These are phyloP conservation scores for Luehdorfia chinensis DNA, from an alignment of 1,140 invertebrate species.

Conservation along the genomic window DNA sequence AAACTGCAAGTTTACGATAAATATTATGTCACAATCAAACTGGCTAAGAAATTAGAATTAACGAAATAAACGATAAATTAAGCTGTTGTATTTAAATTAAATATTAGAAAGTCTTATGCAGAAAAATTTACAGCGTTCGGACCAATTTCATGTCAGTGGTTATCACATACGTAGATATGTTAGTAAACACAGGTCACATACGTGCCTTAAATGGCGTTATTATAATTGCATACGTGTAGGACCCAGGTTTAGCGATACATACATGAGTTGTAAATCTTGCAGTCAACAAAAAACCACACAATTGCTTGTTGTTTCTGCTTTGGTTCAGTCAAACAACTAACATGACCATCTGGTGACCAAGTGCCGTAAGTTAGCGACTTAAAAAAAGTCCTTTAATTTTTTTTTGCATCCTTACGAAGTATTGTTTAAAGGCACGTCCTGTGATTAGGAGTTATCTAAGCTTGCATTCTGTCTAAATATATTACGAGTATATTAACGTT, in stretches of 20 bases:
- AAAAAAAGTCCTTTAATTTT: constrained; percentile 18
- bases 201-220: too few species aligned
- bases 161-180: too few species aligned
- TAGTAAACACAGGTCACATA: too few species aligned
- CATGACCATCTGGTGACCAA: constrained; percentile 65
- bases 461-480: too few species aligned
- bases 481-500: too few species aligned
- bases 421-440: constrained; percentile 2
- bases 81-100: too few species aligned
- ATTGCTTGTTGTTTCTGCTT: constrained; percentile 27
- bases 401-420: constrained; percentile 1
- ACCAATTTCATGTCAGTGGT: too few species aligned
- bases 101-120: too few species aligned
- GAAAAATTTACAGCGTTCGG: too few species aligned
- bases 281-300: constrained; percentile 28
- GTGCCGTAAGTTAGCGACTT: constrained; percentile 24
- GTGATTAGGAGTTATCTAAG: not conserved
- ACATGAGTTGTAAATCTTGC: too few species aligned
- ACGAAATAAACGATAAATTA: constrained; percentile 30
- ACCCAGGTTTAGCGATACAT: too few species aligned
- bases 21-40: constrained; percentile 1
- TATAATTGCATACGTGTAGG: too few species aligned
- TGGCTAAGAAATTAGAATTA: constrained; percentile 22
- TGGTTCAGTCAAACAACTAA: constrained; percentile 31
- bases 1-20: not conserved